Conservation (phyloP, 2,888 invertebrate species). For the Molorchus minor region DNA sequence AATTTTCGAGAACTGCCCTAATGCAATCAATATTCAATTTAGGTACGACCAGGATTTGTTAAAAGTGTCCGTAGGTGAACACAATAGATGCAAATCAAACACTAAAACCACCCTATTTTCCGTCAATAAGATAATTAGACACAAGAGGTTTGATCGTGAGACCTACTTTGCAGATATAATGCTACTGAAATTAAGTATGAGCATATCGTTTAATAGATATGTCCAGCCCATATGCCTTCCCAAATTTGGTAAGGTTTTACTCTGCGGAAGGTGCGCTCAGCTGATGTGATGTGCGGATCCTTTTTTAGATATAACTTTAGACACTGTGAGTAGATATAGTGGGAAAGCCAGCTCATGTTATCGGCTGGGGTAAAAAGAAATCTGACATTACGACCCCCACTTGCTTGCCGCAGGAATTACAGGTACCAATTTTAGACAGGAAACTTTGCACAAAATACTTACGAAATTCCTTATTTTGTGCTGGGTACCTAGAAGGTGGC, state of each 20-base stretch:
- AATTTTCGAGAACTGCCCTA: background rate
- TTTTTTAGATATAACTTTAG: conserved; percentile 12
- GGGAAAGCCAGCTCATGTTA: conserved; percentile 2
- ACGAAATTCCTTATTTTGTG: conserved; percentile 13
- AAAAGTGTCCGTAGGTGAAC: conserved; percentile 20
- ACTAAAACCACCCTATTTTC: conserved; percentile 12
- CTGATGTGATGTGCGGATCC: background rate
- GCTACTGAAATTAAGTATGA: conserved; percentile 15
- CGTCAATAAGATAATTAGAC: conserved; percentile 16
- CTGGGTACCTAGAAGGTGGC: conserved; percentile 17
- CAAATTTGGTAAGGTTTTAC: conserved; percentile 7
- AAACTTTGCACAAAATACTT: background rate
- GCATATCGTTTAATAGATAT: conserved; percentile 12
- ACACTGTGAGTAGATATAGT: conserved; percentile 2
- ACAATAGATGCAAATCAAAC: conserved; percentile 16
- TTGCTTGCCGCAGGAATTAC: conserved; percentile 21
- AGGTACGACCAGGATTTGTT: conserved; percentile 10
- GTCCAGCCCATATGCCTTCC: conserved; percentile 18
- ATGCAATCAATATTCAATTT: background rate
- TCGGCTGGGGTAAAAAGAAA: conserved; percentile 17
- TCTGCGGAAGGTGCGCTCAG: background rate
- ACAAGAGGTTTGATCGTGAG: conserved; percentile 1
- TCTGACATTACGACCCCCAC: background rate
- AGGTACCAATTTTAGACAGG: conserved; percentile 8
- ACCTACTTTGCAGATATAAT: conserved; percentile 13